Evolutionary conservation across 1,140 invertebrate species (phyloP).

Genomic region (Atopsyche davidsoni): DNA sequence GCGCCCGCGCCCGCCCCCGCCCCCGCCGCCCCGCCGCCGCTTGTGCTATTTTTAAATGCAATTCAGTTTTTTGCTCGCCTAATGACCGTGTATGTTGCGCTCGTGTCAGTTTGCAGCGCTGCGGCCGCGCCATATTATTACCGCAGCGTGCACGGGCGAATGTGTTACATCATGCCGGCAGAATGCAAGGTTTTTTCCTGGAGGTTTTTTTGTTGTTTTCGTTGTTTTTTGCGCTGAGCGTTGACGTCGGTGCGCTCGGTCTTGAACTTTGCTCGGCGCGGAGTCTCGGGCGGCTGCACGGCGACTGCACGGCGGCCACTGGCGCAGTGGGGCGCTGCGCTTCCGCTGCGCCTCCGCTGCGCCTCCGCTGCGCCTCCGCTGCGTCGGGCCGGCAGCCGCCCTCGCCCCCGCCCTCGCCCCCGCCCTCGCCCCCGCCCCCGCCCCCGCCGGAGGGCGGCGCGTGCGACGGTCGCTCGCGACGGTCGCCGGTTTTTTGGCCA

Average conservation of each 20-base stretch:
- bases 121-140: background rate
- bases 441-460: too few species aligned
- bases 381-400: too few species aligned
- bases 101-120: slow-evolving; percentile 1
- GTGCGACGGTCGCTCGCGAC: too few species aligned
- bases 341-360: too few species aligned
- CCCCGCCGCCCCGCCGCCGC: background rate
- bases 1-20: background rate
- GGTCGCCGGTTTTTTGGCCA: too few species aligned
- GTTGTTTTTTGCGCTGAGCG: slow-evolving; percentile 21
- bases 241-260: slow-evolving; percentile 25
- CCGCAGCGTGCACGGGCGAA: slow-evolving; percentile 4
- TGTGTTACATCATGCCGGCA: slow-evolving; percentile 29
- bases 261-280: slow-evolving; percentile 27
- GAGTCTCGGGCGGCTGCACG: slow-evolving; percentile 10
- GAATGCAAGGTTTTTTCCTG: slow-evolving; percentile 29
- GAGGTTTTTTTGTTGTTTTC: slow-evolving; percentile 20
- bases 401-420: too few species aligned
- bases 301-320: too few species aligned
- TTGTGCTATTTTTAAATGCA: slow-evolving; percentile 22
- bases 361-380: too few species aligned
- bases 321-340: too few species aligned
- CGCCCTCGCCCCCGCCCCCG: too few species aligned
- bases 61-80: slow-evolving; percentile 10
- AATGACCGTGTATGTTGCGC: slow-evolving; percentile 12